A percentile compares a stretch with the other conserved stretches of the same genome.
These are phyloP conservation scores for Drosophila simulans DNA, from an alignment of 1,140 invertebrate genomes.

Conservation along the genomic window DNA sequence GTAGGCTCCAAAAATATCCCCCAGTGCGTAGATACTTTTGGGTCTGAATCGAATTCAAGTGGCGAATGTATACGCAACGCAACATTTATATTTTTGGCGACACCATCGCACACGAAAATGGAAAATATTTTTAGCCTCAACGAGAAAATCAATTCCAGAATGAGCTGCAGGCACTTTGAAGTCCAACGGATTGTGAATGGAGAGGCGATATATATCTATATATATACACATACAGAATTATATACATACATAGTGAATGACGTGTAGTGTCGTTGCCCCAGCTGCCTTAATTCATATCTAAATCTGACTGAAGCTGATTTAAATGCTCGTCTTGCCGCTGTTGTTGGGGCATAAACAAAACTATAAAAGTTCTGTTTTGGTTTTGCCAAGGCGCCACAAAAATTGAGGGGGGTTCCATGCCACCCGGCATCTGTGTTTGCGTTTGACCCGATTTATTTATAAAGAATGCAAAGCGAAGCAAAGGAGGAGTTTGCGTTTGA, in stretches of 20 bases:
- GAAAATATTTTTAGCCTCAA: conserved; percentile 63
- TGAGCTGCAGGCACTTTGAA: conserved; percentile 58
- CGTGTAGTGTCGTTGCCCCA: conserved; percentile 5
- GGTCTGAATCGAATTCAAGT: conserved; percentile 20
- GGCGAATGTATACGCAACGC: conserved; percentile 33
- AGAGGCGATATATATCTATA: background rate
- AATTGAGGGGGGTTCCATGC: conserved; percentile 22
- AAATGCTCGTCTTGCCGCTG: conserved; percentile 40
- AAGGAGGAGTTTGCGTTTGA: background rate
- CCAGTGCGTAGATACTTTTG: conserved; percentile 42
- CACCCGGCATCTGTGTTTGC: conserved; percentile 23
- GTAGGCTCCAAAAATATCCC: conserved; percentile 9
- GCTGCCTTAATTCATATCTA: conserved; percentile 45
- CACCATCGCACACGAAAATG: conserved; percentile 42
- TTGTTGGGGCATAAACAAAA: conserved; percentile 74
- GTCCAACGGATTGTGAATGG: conserved; percentile 57
- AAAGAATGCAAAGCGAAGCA: conserved; percentile 31
- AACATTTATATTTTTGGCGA: conserved; percentile 68
- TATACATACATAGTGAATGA: background rate
- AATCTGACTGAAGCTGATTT: conserved; percentile 30
- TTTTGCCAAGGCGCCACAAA: conserved; percentile 66
- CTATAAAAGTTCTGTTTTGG: conserved; percentile 64
- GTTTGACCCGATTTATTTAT: conserved; percentile 73
- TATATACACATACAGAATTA: background rate
- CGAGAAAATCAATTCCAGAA: conserved; percentile 69